Base-by-base conservation (phyloP, 1,140 invertebrate species). In the Brachionus calyciflorus region DNA sequence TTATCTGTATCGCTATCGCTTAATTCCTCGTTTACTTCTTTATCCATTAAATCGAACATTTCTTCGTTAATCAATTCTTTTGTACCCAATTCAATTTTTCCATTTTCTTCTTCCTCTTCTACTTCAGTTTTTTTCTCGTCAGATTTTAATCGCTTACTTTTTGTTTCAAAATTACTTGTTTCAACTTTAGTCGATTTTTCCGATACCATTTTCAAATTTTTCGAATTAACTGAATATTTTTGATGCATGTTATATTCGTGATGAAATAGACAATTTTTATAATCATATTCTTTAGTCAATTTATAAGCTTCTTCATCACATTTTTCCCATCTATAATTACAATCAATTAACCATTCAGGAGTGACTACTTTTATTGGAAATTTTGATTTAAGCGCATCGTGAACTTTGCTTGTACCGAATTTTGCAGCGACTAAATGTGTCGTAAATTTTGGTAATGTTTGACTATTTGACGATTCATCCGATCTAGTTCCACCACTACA, bases 171-270 rank as follows among this genome's bases (percentile, higher is more conserved):
- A n/a, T n/a, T n/a, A n/a, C n/a, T n/a, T 14, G 12, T 24, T 44
- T 41, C 37, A 60, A 33, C 30, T 37, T 37, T 37, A 5, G 3
- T 37, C 33, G 9, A 37, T 5, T 9, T 9, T 17, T 40, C 28
- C 12, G 0, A 3, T 17, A 60, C 37, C 19, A n/a, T 33, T 37
- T 60, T 60, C 28, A 21, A 37, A 60, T 60, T 65, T 41, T 65
- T 65, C 41, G 12, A 44, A 46, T 19, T 44, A 26, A 9, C n/a
- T 19, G 60, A 65, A 26, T 51, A 73, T 24, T 73, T 73, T 73
- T 73, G 69, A 46, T 73, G 69, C 69, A 73, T 73, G 24, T 73
- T 73, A 37, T 73, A 73, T 9, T 73, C 69, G 24, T 73, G 69
- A 26, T 73, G 69, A 55, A 73, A 73, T 3, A 73, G 21, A 41